Evolutionary conservation across 1,140 invertebrate genomes (phyloP).

Genomic region (Ridgeia piscesae): DNA sequence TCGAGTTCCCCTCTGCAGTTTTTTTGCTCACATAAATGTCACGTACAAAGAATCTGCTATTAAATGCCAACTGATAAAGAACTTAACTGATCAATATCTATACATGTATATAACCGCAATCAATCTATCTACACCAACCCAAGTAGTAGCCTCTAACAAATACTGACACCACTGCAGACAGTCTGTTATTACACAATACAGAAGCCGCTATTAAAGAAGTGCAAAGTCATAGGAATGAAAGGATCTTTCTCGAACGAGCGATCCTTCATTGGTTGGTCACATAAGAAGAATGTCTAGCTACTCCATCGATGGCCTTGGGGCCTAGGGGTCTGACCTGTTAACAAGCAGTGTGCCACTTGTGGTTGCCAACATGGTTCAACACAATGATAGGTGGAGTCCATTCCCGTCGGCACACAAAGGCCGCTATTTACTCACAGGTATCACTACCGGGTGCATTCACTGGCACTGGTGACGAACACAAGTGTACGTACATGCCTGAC

Average conservation of each 20-base stretch:
- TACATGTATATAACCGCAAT: neutral
- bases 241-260: neutral
- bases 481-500: neutral
- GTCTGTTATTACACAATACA: neutral
- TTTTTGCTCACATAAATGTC: neutral
- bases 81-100: neutral
- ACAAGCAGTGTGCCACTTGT: too few species aligned
- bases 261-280: neutral
- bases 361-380: neutral
- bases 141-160: neutral
- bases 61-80: neutral
- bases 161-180: neutral
- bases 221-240: neutral
- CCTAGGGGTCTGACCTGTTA: too few species aligned
- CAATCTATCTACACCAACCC: neutral
- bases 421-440: neutral
- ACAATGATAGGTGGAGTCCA: neutral
- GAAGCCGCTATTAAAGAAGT: neutral
- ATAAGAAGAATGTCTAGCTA: neutral
- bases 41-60: neutral
- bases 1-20: neutral
- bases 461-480: neutral
- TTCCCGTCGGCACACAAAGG: neutral
- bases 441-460: neutral
- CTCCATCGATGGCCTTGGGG: neutral